These are phyloP conservation scores for Leptobrachium leishanense DNA, from an alignment of 2,113 vertebrate species.

Conservation along the genomic window DNA sequence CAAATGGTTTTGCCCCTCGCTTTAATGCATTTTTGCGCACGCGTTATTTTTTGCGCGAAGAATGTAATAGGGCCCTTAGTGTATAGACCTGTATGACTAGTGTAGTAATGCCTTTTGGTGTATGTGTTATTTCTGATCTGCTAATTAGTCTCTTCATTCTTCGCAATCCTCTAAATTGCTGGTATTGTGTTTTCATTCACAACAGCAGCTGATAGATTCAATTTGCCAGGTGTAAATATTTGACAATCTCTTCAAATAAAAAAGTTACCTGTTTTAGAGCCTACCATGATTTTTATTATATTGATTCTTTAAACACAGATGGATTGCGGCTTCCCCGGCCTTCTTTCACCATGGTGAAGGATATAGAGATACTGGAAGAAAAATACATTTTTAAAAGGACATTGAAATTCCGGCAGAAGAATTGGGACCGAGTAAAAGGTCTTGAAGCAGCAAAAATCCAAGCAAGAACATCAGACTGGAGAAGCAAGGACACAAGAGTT, in stretches of 20 bases:
- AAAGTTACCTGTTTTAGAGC: neutral
- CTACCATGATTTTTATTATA: neutral
- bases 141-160: too few relatives aligned
- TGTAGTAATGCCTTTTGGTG: too few relatives aligned
- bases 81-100: too few relatives aligned
- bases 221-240: neutral
- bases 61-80: too few relatives aligned
- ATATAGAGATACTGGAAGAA: constrained; percentile 21
- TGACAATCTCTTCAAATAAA: neutral
- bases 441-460: neutral
- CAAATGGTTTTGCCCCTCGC: too few relatives aligned
- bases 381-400: constrained; percentile 3
- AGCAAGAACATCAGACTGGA: neutral
- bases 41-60: too few relatives aligned
- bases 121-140: too few relatives aligned
- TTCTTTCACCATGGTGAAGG: too few relatives aligned
- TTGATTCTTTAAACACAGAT: neutral
- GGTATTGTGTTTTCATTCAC: neutral
- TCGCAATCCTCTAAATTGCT: neutral
- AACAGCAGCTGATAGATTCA: neutral
- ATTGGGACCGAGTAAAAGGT: neutral
- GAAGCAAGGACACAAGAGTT: neutral
- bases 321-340: neutral
- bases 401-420: neutral
- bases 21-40: too few relatives aligned